These are phyloP conservation scores for Quadriops clusia DNA, from an alignment of 2,888 invertebrate species.

Conservation along the genomic window DNA sequence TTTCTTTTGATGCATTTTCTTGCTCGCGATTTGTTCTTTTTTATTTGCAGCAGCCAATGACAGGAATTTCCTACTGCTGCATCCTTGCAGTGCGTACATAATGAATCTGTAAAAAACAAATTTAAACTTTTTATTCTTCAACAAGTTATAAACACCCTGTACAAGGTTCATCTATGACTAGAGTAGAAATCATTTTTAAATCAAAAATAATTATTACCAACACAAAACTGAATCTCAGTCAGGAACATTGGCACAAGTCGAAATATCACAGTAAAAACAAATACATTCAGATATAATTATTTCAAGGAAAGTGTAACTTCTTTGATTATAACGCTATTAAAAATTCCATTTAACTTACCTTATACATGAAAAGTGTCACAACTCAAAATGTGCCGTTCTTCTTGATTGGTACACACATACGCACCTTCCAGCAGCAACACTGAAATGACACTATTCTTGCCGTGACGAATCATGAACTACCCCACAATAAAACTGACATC, in stretches of 20 bases:
- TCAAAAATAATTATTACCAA: not conserved
- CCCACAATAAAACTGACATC: not conserved
- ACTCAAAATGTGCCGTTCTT: conserved; percentile 1
- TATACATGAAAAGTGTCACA: not conserved
- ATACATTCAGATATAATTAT: not conserved
- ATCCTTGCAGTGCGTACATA: too few relatives aligned
- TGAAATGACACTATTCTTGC: conserved; percentile 1
- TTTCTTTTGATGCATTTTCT: too few relatives aligned
- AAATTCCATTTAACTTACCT: not conserved
- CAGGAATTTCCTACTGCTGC: too few relatives aligned
- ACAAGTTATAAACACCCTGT: too few relatives aligned
- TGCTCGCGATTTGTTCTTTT: too few relatives aligned
- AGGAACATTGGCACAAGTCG: conserved; percentile 1
- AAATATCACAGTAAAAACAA: not conserved
- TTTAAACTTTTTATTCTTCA: too few relatives aligned
- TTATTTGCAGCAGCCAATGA: too few relatives aligned
- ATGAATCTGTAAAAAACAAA: too few relatives aligned
- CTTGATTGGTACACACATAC: not conserved
- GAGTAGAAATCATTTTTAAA: not conserved
- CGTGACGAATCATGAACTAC: not conserved
- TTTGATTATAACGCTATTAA: not conserved
- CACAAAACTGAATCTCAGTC: not conserved
- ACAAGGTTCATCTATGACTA: too few relatives aligned
- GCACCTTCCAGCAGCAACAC: conserved; percentile 1
- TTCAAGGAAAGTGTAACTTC: conserved; percentile 1